Percentiles rank a stretch among this genome's conserved stretches.
These are phyloP conservation scores for Eupristina koningsbergeri DNA, from an alignment of 1,140 invertebrate genomes.

Conservation along the genomic window DNA sequence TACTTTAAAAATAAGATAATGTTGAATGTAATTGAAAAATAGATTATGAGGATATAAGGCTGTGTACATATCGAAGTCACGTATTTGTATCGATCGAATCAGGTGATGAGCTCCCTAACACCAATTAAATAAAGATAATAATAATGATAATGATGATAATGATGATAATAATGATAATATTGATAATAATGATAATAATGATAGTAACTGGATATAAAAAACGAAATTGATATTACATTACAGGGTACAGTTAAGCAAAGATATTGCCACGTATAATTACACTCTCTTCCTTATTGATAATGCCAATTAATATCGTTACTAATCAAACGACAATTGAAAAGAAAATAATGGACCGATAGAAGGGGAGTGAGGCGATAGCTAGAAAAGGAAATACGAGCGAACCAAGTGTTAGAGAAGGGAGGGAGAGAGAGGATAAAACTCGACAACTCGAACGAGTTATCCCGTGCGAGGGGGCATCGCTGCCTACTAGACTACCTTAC, in stretches of 20 bases:
- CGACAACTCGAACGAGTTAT: slow-evolving; percentile 39
- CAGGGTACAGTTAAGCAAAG: not conserved
- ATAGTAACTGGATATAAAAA: not conserved
- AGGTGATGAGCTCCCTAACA: not conserved
- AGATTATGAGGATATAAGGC: not conserved
- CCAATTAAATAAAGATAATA: not conserved
- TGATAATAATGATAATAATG: not conserved
- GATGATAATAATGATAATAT: not conserved
- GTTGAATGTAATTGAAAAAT: not conserved
- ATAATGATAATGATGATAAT: not conserved
- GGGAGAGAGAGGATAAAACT: slow-evolving; percentile 34
- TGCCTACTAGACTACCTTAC: slow-evolving; percentile 5
- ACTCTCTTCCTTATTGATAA: not conserved
- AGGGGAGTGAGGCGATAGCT: slow-evolving; percentile 9
- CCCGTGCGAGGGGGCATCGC: not conserved
- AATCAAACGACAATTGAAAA: slow-evolving; percentile 22
- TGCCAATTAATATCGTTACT: not conserved
- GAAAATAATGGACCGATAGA: slow-evolving; percentile 2
- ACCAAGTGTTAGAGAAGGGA: not conserved
- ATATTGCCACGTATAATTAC: not conserved
- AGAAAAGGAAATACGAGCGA: slow-evolving; percentile 24
- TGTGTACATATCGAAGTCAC: too few relatives aligned
- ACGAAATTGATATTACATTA: not conserved
- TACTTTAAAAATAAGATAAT: too few relatives aligned
- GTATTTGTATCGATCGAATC: not conserved